Base-by-base conservation (phyloP, 1,140 invertebrate species). In the Drosophila varians region DNA sequence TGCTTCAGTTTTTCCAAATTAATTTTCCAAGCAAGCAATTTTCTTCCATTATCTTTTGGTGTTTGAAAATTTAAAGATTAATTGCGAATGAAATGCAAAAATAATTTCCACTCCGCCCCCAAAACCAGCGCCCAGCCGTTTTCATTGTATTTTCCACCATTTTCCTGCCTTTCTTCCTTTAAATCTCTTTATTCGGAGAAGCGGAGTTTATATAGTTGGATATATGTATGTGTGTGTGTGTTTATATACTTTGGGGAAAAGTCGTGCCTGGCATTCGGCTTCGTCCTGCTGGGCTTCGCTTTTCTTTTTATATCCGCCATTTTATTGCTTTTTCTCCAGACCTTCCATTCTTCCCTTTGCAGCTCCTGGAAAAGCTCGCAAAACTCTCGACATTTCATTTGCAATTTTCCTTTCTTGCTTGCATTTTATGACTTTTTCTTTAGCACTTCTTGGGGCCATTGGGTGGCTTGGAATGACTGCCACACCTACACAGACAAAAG, bases 351-450 rank as follows among this genome's bases (percentile, higher is more conserved):
- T 38, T 38, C 36, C 36, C 36, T 38, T 16, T 8, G 36, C 16
- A 43, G 25, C 26, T 38, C 43, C 11, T 31, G 42, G 48, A 66
- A 66, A 66, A 66, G 42, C 64, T 62, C 28, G 61, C 34, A 28
- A 77, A 74, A 73, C 68, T 77, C 73, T 77, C 69, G 72, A 64
- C 74, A 83, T 83, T 83, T 83, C 78, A 83, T 83, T 83, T 83
- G 78, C 78, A 77, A 77, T 83, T 71, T 83, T 80, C 79, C 64
- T 83, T 77, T 83, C 64, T 65, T 83, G 78, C 70, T 83, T 73
- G 64, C 74, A 77, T 83, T 83, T 83, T 83, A 83, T 74, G 74
- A 70, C 74, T 77, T 77, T 83, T 83, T 78, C 79, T 78, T 83
- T 65, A 78, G 62, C 62, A 73, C 61, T 69, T 69, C 43, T 58